These are phyloP conservation scores for Carapus acus DNA, from an alignment of 2,797 vertebrate species.

Conservation along the genomic window DNA sequence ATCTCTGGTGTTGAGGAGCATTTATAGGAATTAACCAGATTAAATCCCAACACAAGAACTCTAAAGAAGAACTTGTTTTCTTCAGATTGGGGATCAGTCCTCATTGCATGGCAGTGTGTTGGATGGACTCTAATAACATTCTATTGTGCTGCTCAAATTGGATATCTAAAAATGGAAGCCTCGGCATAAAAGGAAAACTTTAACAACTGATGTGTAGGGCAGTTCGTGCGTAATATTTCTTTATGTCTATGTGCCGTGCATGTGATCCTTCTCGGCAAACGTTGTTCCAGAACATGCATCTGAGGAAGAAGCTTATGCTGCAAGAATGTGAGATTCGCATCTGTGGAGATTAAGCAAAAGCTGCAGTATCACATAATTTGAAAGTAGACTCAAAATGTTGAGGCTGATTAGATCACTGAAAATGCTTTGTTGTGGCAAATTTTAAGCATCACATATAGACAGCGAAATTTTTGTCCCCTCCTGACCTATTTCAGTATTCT, in stretches of 20 bases:
- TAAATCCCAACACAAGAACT: slow-evolving; percentile 65
- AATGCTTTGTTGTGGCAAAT: slow-evolving; percentile 17
- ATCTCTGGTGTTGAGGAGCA: slow-evolving; percentile 64
- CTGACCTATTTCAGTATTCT: too few relatives aligned
- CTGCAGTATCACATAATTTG: slow-evolving; percentile 50
- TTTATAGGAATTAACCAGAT: slow-evolving; percentile 74
- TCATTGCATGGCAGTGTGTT: slow-evolving; percentile 47
- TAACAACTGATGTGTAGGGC: slow-evolving; percentile 58
- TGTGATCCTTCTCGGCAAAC: slow-evolving; percentile 25
- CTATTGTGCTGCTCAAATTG: slow-evolving; percentile 62
- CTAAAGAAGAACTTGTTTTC: slow-evolving; percentile 70
- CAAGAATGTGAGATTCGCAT: slow-evolving; percentile 59
- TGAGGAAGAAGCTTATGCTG: slow-evolving; percentile 49
- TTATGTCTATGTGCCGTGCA: slow-evolving; percentile 59
- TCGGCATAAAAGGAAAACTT: slow-evolving; percentile 40
- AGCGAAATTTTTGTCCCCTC: too few relatives aligned
- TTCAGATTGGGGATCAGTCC: slow-evolving; percentile 67
- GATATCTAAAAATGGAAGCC: slow-evolving; percentile 61
- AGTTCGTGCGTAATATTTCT: slow-evolving; percentile 50
- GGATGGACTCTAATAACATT: slow-evolving; percentile 55
- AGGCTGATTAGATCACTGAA: slow-evolving; percentile 54
- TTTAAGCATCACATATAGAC: too few relatives aligned
- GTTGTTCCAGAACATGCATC: slow-evolving; percentile 47
- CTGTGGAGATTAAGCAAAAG: slow-evolving; percentile 62
- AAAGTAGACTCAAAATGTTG: slow-evolving; percentile 56